phyloP scores from a whole-genome alignment of 1,140 invertebrate species.

The Vanessa atalanta region DNA sequence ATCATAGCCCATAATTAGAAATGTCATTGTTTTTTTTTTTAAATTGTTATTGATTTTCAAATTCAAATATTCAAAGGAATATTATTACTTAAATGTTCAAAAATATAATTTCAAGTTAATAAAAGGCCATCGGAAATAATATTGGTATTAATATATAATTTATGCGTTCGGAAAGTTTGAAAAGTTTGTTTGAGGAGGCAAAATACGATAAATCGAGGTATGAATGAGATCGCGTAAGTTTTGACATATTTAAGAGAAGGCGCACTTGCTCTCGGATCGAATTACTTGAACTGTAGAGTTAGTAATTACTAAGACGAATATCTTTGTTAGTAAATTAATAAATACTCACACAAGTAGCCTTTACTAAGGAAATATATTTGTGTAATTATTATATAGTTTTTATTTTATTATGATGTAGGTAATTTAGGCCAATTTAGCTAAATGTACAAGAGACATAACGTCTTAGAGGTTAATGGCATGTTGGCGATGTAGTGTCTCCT shows the following conservation, averaged over 20 bases:
- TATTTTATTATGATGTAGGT: too few species aligned
- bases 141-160: constrained; percentile 49
- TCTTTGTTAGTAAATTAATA: too few species aligned
- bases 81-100: neutral
- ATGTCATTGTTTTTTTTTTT: too few species aligned
- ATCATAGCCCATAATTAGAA: too few species aligned
- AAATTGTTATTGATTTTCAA: too few species aligned
- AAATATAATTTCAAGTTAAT: neutral
- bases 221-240: constrained; percentile 47
- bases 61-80: too few species aligned
- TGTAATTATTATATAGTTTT: too few species aligned
- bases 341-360: neutral
- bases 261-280: constrained; percentile 32
- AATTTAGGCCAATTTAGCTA: too few species aligned
- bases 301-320: neutral
- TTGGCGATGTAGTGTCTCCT: too few species aligned
- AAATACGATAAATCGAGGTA: constrained; percentile 48
- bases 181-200: constrained; percentile 39
- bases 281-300: constrained; percentile 29
- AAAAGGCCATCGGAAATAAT: neutral
- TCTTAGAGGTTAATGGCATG: too few species aligned
- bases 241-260: constrained; percentile 47
- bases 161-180: constrained; percentile 36
- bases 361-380: neutral
- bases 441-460: too few species aligned